Conservation (phyloP, 2,888 invertebrate species). For the Smittia aterrima region DNA sequence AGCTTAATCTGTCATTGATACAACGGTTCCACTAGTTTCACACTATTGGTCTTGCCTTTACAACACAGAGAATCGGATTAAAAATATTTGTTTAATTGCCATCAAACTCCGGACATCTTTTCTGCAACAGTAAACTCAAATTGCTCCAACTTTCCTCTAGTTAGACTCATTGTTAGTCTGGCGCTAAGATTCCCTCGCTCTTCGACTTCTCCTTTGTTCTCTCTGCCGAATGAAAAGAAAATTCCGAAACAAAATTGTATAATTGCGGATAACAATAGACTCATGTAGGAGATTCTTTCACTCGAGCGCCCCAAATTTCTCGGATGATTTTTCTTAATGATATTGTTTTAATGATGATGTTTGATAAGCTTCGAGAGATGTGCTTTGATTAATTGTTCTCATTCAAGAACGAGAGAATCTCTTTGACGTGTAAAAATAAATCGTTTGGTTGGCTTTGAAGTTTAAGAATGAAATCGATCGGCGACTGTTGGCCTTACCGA, state of each 20-base stretch:
- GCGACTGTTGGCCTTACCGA: too few relatives aligned
- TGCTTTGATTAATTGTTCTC: conserved; percentile 31
- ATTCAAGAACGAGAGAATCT: background rate
- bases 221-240: background rate
- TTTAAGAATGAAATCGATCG: too few relatives aligned
- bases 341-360: conserved; percentile 41
- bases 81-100: too few relatives aligned
- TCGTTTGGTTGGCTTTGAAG: background rate
- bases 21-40: background rate
- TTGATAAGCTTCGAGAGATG: background rate
- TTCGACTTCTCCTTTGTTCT: conserved; percentile 19
- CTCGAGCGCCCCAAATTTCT: background rate
- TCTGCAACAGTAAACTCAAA: background rate
- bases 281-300: background rate
- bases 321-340: conserved; percentile 39
- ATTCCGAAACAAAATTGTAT: conserved; percentile 32
- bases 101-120: background rate
- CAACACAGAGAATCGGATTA: background rate
- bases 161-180: conserved; percentile 35
- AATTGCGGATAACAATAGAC: conserved; percentile 36
- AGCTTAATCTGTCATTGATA: background rate
- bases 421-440: conserved; percentile 4
- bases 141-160: background rate
- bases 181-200: conserved; percentile 22
- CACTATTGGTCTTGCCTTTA: background rate